Conservation (phyloP, 2,888 invertebrate species). For the Drosophila macrospina region DNA sequence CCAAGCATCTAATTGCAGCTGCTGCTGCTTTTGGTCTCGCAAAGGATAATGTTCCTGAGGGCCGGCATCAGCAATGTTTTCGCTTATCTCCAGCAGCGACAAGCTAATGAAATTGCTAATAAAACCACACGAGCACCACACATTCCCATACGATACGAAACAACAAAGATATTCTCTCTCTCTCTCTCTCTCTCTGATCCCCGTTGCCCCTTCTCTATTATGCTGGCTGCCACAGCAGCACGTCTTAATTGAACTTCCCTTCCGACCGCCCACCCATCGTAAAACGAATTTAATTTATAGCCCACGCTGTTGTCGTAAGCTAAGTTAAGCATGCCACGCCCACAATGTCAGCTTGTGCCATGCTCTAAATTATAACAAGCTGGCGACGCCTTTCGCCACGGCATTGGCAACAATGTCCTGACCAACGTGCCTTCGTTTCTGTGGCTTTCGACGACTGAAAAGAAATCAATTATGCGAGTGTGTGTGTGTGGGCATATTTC, state of each 20-base stretch:
- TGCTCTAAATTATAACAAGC: slow-evolving; percentile 56
- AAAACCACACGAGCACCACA: slow-evolving; percentile 59
- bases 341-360: slow-evolving; percentile 35
- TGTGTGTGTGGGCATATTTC: slow-evolving; percentile 13
- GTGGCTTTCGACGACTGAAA: slow-evolving; percentile 35
- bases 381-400: slow-evolving; percentile 24
- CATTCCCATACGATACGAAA: slow-evolving; percentile 5
- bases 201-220: neutral
- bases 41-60: slow-evolving; percentile 37
- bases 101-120: slow-evolving; percentile 76
- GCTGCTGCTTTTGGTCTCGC: slow-evolving; percentile 6
- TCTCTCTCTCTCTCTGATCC: neutral
- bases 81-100: slow-evolving; percentile 40
- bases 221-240: slow-evolving; percentile 18
- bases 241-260: slow-evolving; percentile 62
- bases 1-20: slow-evolving; percentile 66
- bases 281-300: slow-evolving; percentile 77
- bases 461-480: slow-evolving; percentile 73
- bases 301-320: slow-evolving; percentile 42
- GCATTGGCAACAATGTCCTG: slow-evolving; percentile 49
- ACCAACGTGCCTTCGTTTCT: slow-evolving; percentile 29
- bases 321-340: slow-evolving; percentile 48
- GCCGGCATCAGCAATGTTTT: slow-evolving; percentile 13
- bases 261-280: slow-evolving; percentile 25
- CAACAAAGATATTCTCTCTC: neutral